Base-by-base conservation (phyloP, 1,140 invertebrate genomes). In the Probaryconus sp. region DNA sequence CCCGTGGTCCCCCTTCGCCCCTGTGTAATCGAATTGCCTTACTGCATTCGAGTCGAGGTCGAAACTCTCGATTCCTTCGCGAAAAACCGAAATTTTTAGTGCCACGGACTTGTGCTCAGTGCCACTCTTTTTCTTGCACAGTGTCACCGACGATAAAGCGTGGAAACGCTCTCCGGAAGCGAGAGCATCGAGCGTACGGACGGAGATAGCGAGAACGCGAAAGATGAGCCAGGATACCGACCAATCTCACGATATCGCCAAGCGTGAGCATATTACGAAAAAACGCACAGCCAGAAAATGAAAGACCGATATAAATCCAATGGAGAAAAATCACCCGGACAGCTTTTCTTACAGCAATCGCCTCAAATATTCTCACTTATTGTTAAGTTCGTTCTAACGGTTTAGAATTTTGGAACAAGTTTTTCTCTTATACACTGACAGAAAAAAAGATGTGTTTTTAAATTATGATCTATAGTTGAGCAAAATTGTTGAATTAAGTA, bases 1-100 rank as follows among this genome's bases (percentile, higher is more conserved):
- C 60, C 67, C 42, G 17, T 9, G 47, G n/a, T n/a, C n/a, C 60
- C 65, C 60, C 43, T 42, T 56, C 48, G 30, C 31, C 38, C 35
- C 21, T 16, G 58, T 70, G 78, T 85, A 82, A 85, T 85, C 81
- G 81, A 84, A 82, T 85, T 85, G 81, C 76, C 77, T 45, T 68
- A 67, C 72, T 80, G 65, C 64, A 70, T 81, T 82, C 77, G 79
- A 79, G 58, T 68, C 63, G 71, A 50, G 63, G 51, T 73, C 58
- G 72, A 76, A 76, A 80, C 67, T 81, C 76, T 70, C 77, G 76
- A 84, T 81, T 82, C 78, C 77, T 67, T 72, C 71, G 56, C 76
- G 79, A 77, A 85, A 64, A 82, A 76, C 70, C 71, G 10, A 79
- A 82, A 77, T 84, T 85, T 84, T 85, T 81, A 74, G 70, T 65